Base-by-base conservation (phyloP, 1,140 invertebrate genomes). In the Hyles vespertilio region DNA sequence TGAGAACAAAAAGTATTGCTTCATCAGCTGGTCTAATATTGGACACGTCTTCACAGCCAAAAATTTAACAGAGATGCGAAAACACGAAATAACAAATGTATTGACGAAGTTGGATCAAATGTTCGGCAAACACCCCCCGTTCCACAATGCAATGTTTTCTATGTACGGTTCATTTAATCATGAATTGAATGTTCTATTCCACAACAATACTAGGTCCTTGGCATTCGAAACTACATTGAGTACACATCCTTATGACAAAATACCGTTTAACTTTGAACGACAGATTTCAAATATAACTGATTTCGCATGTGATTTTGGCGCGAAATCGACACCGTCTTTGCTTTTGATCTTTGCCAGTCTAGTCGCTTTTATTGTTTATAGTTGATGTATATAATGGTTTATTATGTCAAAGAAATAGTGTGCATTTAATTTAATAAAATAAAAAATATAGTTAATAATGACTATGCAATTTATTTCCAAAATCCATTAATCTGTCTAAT, bases 151-250 rank as follows among this genome's bases (percentile, higher is more conserved):
- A 6, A 87, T 93, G 10, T 94, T 95, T 56, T 91, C 91, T 0
- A 82, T 95, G 66, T 95, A 92, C 65, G 93, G 92, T 0, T 71
- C 89, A 5, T 95, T 91, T 61, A 93, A 94, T 64, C 90, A 90
- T 34, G 74, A 90, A 54, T 77, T 76, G 12, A 89, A 93, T 70
- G 79, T 95, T 3, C 77, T 95, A 34, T 95, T 95, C 75, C 90
- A 93, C n/a, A 94, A 93, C 74, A 89, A 81, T n/a, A 93, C 92
- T 0, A 87, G 89, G 58, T 85, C 67, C 50, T 76, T 93, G 34
- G 75, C 84, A 0, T 86, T 90, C 3, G 61, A 72, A 3, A 65
- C 72, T 33, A 85, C 90, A 36, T 64, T 91, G 7, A 74, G 76
- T 40, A 80, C 68, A 6, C 81, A 91, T 61, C 82, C 81, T 0